These are phyloP conservation scores for Damaliscus lunatus DNA, from an alignment of 2,113 vertebrate species.

Conservation along the genomic window DNA sequence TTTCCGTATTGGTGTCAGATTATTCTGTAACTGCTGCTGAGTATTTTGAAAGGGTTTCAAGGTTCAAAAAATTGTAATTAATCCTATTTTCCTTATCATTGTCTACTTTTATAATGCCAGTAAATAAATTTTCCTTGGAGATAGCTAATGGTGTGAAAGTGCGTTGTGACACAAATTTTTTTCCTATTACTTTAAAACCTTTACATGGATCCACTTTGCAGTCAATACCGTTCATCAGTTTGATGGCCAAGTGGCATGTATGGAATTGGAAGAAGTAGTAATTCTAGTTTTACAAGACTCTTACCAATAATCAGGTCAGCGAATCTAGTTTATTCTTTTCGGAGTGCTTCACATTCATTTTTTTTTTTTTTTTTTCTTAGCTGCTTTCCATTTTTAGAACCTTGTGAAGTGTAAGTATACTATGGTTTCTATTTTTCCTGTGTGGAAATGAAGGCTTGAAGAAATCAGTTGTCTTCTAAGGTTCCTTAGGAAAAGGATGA, in stretches of 20 bases:
- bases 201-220: not conserved
- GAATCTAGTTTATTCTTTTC: slow-evolving; percentile 64
- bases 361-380: slow-evolving; percentile 3
- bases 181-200: slow-evolving; percentile 45
- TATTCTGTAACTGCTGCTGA: not conserved
- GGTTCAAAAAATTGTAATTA: not conserved
- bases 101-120: not conserved
- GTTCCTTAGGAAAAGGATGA: not conserved
- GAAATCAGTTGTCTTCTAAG: not conserved
- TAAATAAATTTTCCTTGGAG: not conserved
- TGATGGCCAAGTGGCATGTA: slow-evolving; percentile 46
- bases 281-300: slow-evolving; percentile 65
- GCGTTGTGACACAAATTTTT: not conserved
- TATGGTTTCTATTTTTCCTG: slow-evolving; percentile 40
- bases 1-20: slow-evolving; percentile 28
- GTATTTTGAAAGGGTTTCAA: not conserved
- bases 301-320: slow-evolving; percentile 66
- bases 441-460: slow-evolving; percentile 11
- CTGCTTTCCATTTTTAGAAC: slow-evolving; percentile 62
- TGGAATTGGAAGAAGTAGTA: slow-evolving; percentile 65
- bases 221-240: slow-evolving; percentile 31
- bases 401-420: not conserved
- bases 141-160: not conserved
- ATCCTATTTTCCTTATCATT: not conserved
- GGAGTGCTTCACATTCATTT: slow-evolving; percentile 37